Evolutionary conservation across 30 jellyfish, hydroid and myxozoan genomes (phyloP).

Genomic region (Morbakka virulenta): DNA sequence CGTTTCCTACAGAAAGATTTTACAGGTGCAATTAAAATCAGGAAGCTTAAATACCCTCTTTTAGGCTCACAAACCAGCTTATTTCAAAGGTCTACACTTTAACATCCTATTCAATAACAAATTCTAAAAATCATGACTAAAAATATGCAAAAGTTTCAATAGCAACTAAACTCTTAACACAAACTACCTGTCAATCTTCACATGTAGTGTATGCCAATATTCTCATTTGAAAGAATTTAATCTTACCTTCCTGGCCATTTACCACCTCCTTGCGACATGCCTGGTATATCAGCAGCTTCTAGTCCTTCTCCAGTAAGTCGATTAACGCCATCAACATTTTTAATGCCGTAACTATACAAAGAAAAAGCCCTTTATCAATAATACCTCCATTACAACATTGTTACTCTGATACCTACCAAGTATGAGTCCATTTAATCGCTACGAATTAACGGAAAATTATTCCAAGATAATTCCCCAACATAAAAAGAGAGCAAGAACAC

Average conservation of each 20-base stretch:
- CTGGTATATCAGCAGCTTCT: slow-evolving; percentile 76
- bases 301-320: slow-evolving; percentile 88
- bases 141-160: not conserved
- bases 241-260: slow-evolving; percentile 94
- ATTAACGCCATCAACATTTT: slow-evolving; percentile 76
- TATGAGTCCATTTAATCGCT: not conserved
- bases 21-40: too few relatives aligned
- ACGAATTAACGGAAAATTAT: too few relatives aligned
- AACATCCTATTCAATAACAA: too few relatives aligned
- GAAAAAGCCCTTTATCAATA: not conserved
- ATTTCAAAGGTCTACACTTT: too few relatives aligned
- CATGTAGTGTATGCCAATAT: not conserved
- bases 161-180: not conserved
- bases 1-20: too few relatives aligned
- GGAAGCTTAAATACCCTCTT: too few relatives aligned
- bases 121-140: too few relatives aligned
- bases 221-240: not conserved
- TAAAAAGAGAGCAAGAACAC: too few relatives aligned
- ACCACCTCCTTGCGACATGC: slow-evolving; percentile 96
- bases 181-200: too few relatives aligned
- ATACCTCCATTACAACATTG: not conserved
- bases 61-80: not conserved
- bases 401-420: not conserved
- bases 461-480: too few relatives aligned
- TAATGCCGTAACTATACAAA: slow-evolving; percentile 72